These are phyloP conservation scores for Echinarachnius parma DNA, from an alignment of 53 echinoderm and acorn worm genomes.

Conservation along the genomic window DNA sequence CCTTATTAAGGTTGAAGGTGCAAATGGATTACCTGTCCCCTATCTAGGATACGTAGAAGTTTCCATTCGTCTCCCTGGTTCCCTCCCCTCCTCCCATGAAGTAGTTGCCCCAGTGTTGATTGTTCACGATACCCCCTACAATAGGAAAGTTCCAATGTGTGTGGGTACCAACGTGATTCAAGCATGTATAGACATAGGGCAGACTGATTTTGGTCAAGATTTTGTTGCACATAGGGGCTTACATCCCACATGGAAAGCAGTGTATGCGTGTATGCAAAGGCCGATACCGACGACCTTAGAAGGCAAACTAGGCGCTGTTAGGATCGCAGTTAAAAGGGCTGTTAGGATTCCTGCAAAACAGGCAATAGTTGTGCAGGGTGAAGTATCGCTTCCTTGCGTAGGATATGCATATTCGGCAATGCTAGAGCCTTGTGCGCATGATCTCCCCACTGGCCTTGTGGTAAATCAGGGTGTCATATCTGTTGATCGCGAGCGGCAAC, in stretches of 20 bases:
- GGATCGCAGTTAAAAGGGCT: not conserved
- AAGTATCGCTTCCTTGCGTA: no score
- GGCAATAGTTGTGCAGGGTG: not conserved
- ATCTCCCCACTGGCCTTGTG: not conserved
- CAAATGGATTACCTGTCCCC: conserved; percentile 18
- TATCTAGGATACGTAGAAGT: conserved; percentile 26
- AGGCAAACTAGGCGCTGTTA: conserved; percentile 5
- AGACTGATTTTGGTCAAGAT: no score
- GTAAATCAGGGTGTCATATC: not conserved
- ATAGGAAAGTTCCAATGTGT: conserved; percentile 28
- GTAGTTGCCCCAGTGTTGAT: no score
- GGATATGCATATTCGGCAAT: no score
- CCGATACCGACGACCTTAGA: not conserved
- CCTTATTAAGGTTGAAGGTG: conserved; percentile 17
- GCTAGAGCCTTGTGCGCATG: conserved; percentile 2
- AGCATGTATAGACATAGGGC: not conserved
- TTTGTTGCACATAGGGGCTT: no score
- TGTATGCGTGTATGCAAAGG: conserved; percentile 6
- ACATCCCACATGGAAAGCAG: not conserved
- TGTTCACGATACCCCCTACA: conserved; percentile 31
- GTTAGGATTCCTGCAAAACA: conserved; percentile 5
- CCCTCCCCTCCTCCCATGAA: no score
- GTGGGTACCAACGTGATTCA: conserved; percentile 39
- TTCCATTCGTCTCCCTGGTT: conserved; percentile 8
- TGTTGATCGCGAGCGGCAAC: not conserved